Evolutionary conservation across 1,140 invertebrate species (phyloP), one percentile per base, ranked within the genome.

Genomic region (Polyergus mexicanus): DNA sequence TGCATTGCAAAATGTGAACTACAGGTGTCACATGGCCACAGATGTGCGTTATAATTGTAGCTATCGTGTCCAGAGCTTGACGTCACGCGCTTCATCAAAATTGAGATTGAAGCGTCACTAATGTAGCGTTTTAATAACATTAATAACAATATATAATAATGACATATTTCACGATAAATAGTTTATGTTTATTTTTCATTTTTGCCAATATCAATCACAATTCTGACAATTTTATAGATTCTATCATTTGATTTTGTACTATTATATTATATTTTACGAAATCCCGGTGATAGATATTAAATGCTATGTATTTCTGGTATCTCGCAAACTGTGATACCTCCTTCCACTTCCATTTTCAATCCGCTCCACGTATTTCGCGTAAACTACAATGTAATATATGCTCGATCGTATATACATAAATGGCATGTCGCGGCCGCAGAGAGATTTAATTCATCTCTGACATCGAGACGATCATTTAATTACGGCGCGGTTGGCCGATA

Each of bases 401-500:
- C 38, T 6, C 38, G 38, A 44, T 60, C 75, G n/a, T n/a, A 28
- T 1, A 28, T 28, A 51, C 16, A 69, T 85, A 68, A 81, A 85
- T 41, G 41, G 32, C 76, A 1, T 41, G 62, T 78, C 38, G 47
- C 47, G 25, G 19, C 22, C 38, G 10, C 65, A 2, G 41, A 13
- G 19, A 28, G 71, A 86, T 84, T 75, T 62, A 86, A 75, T 84
- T 86, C 38, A 86, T 76, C 10, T 8, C 62, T 65, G 80, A 68
- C 80, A 75, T 44, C 25, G 38, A 28, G 62, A 58, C 80, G 80
- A 84, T 68, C 32, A 76, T 86, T 76, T 86, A 86, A 86, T 84
- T 75, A 86, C 72, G 44, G n/a, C 58, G 32, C 80, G 41, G 80
- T 60, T 74, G 78, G 35, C 63, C 22, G 32, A 28, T 58, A 66